Evolutionary conservation across 37 sponge, comb jelly and placozoan species (phyloP).

Genomic region (Haliclona indistincta): DNA sequence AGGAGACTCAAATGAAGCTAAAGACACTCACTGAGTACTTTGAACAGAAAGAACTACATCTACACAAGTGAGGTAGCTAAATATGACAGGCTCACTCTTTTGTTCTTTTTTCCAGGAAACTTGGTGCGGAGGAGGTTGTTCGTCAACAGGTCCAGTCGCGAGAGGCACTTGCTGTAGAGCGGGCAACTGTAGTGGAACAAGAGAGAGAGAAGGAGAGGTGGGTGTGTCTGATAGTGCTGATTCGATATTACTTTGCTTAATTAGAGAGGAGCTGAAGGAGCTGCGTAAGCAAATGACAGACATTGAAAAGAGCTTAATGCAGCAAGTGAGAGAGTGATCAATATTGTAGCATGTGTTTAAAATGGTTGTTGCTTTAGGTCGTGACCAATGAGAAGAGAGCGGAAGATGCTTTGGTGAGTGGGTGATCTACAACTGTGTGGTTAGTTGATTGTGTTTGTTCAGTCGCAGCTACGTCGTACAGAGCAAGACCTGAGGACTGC

Average conservation of each 20-base stretch:
- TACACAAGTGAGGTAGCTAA: conserved; percentile 25
- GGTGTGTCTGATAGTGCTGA: neutral
- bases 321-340: conserved; percentile 29
- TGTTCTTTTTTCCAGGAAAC: conserved; percentile 15
- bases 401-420: conserved; percentile 65
- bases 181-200: conserved; percentile 47
- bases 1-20: conserved; percentile 52
- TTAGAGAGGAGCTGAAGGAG: conserved; percentile 57
- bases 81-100: neutral
- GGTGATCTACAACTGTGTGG: neutral
- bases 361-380: conserved; percentile 6
- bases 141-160: conserved; percentile 47
- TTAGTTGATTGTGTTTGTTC: neutral
- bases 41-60: conserved; percentile 56
- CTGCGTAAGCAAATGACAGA: conserved; percentile 70
- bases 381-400: conserved; percentile 63
- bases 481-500: conserved; percentile 75
- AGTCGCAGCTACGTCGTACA: conserved; percentile 54
- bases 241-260: neutral
- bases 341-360: neutral
- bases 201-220: conserved; percentile 75
- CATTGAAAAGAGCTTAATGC: conserved; percentile 52
- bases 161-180: conserved; percentile 62
- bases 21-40: conserved; percentile 71
- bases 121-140: conserved; percentile 55